Evolutionary conservation across 2,113 vertebrate species (phyloP).

Genomic region (Vanacampus margaritifer): DNA sequence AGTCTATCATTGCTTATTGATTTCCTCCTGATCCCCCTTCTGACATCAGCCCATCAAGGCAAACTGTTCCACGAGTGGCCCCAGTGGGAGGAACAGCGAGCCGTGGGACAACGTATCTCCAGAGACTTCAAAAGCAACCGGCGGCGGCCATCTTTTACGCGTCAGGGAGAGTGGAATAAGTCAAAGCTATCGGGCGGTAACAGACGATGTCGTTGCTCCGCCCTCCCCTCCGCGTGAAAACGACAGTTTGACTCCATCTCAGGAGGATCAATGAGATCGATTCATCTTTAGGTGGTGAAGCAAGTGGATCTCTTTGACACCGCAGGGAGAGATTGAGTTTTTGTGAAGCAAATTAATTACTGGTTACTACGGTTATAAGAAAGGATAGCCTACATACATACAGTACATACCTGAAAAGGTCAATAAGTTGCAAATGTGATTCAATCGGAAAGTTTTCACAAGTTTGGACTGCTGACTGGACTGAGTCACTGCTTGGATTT

Average conservation of each 20-base stretch:
- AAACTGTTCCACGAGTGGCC: slow-evolving; percentile 54
- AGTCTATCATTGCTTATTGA: slow-evolving; percentile 78
- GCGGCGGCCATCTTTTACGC: slow-evolving; percentile 49
- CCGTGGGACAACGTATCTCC: slow-evolving; percentile 39
- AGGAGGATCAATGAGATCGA: slow-evolving; percentile 55
- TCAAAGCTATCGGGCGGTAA: slow-evolving; percentile 70
- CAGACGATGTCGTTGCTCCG: slow-evolving; percentile 49
- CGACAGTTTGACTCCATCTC: slow-evolving; percentile 41
- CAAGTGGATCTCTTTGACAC: slow-evolving; percentile 9
- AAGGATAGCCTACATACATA: neutral
- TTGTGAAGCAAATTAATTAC: slow-evolving; percentile 6
- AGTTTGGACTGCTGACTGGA: no score
- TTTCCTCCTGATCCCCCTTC: slow-evolving; percentile 51
- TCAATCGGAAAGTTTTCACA: no score
- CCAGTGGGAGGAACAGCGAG: slow-evolving; percentile 52
- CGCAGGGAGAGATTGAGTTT: neutral
- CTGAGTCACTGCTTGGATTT: no score
- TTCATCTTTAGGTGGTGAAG: slow-evolving; percentile 36
- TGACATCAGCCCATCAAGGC: slow-evolving; percentile 68
- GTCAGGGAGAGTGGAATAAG: slow-evolving; percentile 70
- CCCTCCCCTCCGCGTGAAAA: slow-evolving; percentile 27
- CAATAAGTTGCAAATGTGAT: no score
- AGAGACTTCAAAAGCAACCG: slow-evolving; percentile 40
- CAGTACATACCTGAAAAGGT: neutral
- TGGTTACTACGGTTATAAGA: neutral